These are phyloP conservation scores for Buphagus erythrorhynchus DNA, from an alignment of 2,797 vertebrate genomes.

Conservation along the genomic window DNA sequence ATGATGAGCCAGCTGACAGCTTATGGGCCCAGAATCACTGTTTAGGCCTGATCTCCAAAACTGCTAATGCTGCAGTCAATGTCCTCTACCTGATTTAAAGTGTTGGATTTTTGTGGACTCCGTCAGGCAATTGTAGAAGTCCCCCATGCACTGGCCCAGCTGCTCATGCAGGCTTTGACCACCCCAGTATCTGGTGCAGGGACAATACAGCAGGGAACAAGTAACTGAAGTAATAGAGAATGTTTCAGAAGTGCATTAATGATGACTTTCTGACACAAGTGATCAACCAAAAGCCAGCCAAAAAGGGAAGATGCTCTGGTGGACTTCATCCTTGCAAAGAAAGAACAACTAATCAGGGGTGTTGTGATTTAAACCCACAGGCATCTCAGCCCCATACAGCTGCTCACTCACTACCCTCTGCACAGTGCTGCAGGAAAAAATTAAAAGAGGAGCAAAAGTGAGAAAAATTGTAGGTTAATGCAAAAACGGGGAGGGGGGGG, in stretches of 20 bases:
- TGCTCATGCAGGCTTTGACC: not conserved
- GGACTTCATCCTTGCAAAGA: not conserved
- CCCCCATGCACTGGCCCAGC: not conserved
- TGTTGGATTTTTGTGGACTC: not conserved
- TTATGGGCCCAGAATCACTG: not conserved
- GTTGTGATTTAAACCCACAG: not conserved
- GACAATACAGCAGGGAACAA: not conserved
- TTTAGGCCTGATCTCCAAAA: not conserved
- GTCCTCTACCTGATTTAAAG: not conserved
- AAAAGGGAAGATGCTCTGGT: not conserved
- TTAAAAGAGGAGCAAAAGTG: not conserved
- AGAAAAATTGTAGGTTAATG: not conserved
- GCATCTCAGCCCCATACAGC: not conserved
- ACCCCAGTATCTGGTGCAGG: not conserved
- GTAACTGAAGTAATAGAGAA: not conserved
- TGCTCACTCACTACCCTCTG: not conserved
- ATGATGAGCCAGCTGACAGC: not conserved
- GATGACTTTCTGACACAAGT: not conserved
- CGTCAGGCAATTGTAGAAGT: not conserved
- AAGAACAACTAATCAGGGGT: not conserved
- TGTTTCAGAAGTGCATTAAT: not conserved
- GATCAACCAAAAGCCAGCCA: not conserved
- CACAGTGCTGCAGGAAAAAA: not conserved
- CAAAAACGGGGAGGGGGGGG: fast-evolving
- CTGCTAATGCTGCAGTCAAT: not conserved